Evolutionary conservation across 2,888 invertebrate species (phyloP), one percentile per base, ranked within the genome.

Genomic region (Ptycholaimellus sp.): DNA sequence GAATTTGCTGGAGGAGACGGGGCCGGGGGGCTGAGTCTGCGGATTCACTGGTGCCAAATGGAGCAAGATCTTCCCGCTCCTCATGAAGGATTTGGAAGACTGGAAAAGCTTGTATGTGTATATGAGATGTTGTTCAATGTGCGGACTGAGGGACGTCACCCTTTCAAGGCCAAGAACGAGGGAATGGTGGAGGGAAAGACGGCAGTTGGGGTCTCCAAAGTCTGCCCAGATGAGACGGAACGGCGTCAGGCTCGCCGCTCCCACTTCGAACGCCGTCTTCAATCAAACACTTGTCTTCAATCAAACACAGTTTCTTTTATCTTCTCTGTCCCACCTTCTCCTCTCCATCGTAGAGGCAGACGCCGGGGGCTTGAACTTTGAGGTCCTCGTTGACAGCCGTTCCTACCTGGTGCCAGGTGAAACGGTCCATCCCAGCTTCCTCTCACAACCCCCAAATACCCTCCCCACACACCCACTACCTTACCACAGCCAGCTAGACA

Each of bases 211-310:
- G 40, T 55, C 51, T 11, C 45, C 44, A 2, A 52, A 52, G 35
- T 54, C 54, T 1, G 55, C 54, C 54, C 54, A 54, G n/a, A 54
- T 54, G 22, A 54, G 43, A 19, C 54, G 45, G 33, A 51, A 50
- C 16, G 51, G 44, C 11, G 54, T 55, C 38, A 54, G 36, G 5
- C 54, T 55, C 5, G 46, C 50, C 1, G 54, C 52, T 19, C 54
- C 54, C 36, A 49, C 49, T 31, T 54, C 54, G 42, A 55, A 54
- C 17, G 50, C 42, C 13, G 50, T 48, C 48, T 51, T 36, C 29
- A 50, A 46, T 25, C 2, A 16, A 19, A 16, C 2, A 33, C 4
- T 19, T 21, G 17, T 18, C 17, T 39, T 32, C 38, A 16, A 32
- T 11, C n/a, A 21, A 14, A 20, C 14, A 30, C 13, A n/a, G n/a